Evolutionary conservation across 2,113 vertebrate species (phyloP), one percentile per base, ranked within the genome.

Genomic region (Cepphus grylle): DNA sequence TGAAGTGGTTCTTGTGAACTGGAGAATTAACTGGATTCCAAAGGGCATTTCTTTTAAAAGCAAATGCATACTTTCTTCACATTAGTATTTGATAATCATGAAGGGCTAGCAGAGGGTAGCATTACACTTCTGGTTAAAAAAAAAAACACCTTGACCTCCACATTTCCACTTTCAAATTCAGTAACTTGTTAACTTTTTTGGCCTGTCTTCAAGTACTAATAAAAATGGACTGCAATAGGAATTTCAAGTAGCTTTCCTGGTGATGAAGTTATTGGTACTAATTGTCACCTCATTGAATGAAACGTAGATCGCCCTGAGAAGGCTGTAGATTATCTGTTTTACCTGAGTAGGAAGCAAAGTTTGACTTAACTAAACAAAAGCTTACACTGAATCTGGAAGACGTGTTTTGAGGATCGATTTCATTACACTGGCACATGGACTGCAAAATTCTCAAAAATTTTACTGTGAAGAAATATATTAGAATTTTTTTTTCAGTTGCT

Each of bases 121-220:
- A 59, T 81, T 90, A 79, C 15, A 36, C 34, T 88, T 88, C 52
- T 34, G 4, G 6, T 73, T 61, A 6, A 85, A 71, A 69, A 38
- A 38, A 85, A 38, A 27, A 52, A 45, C 26, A 30, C 26, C 12
- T 78, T 88, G 69, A 78, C 42, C 50, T 94, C 32, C 56, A 81
- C 53, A 50, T 93, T 73, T 96, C 43, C 43, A 53, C 43, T 94
- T 96, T 82, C 38, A 84, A 87, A 78, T 86, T 79, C 88, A 86
- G 30, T 85, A 84, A 67, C 58, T 49, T 90, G 67, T 83, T 94
- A 92, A 84, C 43, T 93, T 88, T 89, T 49, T 93, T 94, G 27
- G 9, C 76, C 62, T 82, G 22, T 86, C 71, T 81, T 84, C 84
- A 91, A 93, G 36, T 58, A 74, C 17, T 90, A 81, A 83, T 79